Base-by-base conservation (phyloP, 2,113 vertebrate genomes). In the Laticauda colubrina region DNA sequence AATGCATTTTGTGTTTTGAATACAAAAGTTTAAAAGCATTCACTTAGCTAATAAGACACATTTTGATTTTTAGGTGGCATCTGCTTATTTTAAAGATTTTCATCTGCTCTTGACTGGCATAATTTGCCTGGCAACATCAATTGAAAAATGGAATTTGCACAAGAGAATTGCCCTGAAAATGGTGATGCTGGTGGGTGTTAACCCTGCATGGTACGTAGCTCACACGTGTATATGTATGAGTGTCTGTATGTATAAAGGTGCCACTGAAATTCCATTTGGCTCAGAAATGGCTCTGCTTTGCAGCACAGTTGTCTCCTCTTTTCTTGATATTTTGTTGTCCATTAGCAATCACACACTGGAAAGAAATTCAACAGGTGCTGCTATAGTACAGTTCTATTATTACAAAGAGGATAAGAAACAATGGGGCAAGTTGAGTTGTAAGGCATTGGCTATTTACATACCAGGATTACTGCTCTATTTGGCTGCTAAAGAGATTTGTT, bases 61-160 rank as follows among this genome's bases (percentile, higher is more conserved):
- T 2, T 34, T 97, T 95, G 93, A 93, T 81, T 96, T 97, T 92
- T 96, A 99, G 99, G 98, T 99, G 94, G 99, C 98, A 43, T 97
- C 97, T 61, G 91, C 97, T 94, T 99, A 99, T 97, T 99, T 99
- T 96, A 99, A 98, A 98, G 98, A 99, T 93, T 99, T 99, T 96
- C 99, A 99, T 95, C 96, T 99, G 69, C 93, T 99, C 75, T 93
- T 99, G 90, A 97, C 98, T 90, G 99, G 99, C 93, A 98, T 99
- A 29, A 98, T 98, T 96, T 99, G 99, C 95, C 98, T 99, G 92
- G 98, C 99, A 95, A 98, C 99, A 0, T 98, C 99, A 93, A 98
- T 98, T 94, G 98, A 99, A 97, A 99, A 99, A 96, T 99, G 98
- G 98, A 98, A 98, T 95, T 98, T 99, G 88, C 99, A 99, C 95